Evolutionary conservation across 2,888 invertebrate species (phyloP).

Genomic region (Dasypogon diadema): DNA sequence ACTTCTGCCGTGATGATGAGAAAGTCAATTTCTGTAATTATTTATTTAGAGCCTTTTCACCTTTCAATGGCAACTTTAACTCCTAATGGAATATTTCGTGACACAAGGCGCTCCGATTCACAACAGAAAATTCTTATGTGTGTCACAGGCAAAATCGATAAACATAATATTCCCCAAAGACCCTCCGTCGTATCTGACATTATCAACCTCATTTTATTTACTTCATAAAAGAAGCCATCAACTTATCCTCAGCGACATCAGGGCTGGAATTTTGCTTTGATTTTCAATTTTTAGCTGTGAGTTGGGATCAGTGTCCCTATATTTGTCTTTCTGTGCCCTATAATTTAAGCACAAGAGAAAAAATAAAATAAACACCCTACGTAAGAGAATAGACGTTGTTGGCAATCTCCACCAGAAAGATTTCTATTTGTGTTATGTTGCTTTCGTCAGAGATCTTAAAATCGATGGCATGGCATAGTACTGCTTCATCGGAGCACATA

Average conservation of each 20-base stretch:
- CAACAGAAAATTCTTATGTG: neutral
- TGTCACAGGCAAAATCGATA: conserved; percentile 31
- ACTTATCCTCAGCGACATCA: conserved; percentile 37
- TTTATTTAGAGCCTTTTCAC: too few species aligned
- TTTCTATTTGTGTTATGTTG: conserved; percentile 14
- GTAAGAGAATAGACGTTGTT: neutral
- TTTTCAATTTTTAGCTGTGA: conserved; percentile 24
- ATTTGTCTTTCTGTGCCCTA: conserved; percentile 9
- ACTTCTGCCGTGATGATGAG: neutral
- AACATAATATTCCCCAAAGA: conserved; percentile 28
- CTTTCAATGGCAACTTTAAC: neutral
- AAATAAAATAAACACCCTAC: neutral
- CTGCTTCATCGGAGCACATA: neutral
- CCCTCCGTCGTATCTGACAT: neutral
- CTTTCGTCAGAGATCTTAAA: conserved; percentile 34
- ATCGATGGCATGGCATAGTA: conserved; percentile 4
- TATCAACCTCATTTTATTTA: conserved; percentile 30
- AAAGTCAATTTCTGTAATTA: neutral
- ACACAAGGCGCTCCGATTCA: neutral
- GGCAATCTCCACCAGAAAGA: neutral
- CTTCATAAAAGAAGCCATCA: conserved; percentile 40
- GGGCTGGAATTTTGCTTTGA: conserved; percentile 38
- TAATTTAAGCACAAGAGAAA: neutral
- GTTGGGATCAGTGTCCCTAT: conserved; percentile 16
- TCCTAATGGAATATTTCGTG: neutral